Percentiles rank a stretch among this genome's conserved stretches.
Conservation (phyloP, 2,888 invertebrate genomes). For the Trachelus troglodyta region DNA sequence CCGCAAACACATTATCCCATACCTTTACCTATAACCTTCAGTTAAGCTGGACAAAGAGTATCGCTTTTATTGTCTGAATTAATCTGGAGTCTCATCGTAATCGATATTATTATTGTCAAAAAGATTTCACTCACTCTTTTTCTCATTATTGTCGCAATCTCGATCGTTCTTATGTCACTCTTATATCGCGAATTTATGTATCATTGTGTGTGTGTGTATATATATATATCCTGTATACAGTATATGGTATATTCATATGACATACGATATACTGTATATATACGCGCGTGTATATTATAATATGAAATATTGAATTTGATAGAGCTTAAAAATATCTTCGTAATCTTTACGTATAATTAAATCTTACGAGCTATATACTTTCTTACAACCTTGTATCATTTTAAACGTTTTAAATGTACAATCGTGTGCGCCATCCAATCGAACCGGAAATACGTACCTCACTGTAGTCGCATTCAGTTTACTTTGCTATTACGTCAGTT, state of each 20-base stretch:
- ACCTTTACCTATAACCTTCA: background rate
- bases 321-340: constrained; percentile 62
- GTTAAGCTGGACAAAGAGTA: constrained; percentile 6
- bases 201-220: constrained; percentile 35
- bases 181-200: constrained; percentile 32
- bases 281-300: constrained; percentile 33
- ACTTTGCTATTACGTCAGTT: background rate
- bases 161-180: constrained; percentile 4
- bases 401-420: constrained; percentile 21
- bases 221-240: constrained; percentile 26
- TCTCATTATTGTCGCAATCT: background rate
- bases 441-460: too few species aligned
- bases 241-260: background rate
- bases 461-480: too few species aligned
- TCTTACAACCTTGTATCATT: constrained; percentile 64
- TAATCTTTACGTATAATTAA: constrained; percentile 48
- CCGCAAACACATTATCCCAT: background rate
- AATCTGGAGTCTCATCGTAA: constrained; percentile 11
- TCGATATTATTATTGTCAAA: constrained; percentile 37
- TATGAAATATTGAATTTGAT: constrained; percentile 63
- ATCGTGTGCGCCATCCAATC: constrained; percentile 1
- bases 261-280: constrained; percentile 19
- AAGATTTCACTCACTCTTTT: constrained; percentile 13
- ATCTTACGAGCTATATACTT: constrained; percentile 61
- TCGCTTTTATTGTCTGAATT: constrained; percentile 19